Evolutionary conservation across 2,888 invertebrate genomes (phyloP), one percentile per base, ranked within the genome.

Genomic region (Drosophila hamatofila): DNA sequence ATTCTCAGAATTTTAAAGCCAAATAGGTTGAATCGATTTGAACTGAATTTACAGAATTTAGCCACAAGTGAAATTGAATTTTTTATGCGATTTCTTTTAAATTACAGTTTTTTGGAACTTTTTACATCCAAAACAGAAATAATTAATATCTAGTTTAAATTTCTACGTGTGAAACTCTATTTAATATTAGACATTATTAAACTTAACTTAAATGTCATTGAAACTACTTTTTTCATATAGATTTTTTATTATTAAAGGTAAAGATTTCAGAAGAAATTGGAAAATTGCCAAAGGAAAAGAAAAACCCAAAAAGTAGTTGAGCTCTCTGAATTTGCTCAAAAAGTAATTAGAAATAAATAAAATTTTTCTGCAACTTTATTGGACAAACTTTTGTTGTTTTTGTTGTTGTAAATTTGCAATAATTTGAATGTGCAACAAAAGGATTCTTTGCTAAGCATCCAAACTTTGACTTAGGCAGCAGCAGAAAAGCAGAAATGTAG

Each of bases 381-480:
- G 27, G 6, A 5, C 2, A n/a, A 56, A 59, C n/a, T 52, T 59
- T 27, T 23, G 33, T 48, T 63, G 23, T 35, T 27, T 8, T 42
- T 44, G 6, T n/a, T 27, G 5, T 6, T n/a, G 18, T 30, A 59
- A 63, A 48, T 54, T 54, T 59, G 46, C 42, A 58, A 65, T 63
- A 33, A 66, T 79, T 75, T 71, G 9, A 39, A 64, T 68, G 37
- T 46, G 59, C 46, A 54, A 44, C 49, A 72, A 56, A 51, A 27
- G 61, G 27, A 12, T 57, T 52, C 57, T 23, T 42, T 37, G 11
- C 14, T 30, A n/a, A 21, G 14, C 14, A 6, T n/a, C 18, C n/a
- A 78, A 76, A 72, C 46, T 73, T 73, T 59, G 27, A 41, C 35
- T 60, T 25, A 41, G 46, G 27, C 49, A 30, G 18, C 62, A 59